phyloP scores from a whole-genome alignment of 2,888 invertebrate genomes.

The Drosophila koepferae region DNA sequence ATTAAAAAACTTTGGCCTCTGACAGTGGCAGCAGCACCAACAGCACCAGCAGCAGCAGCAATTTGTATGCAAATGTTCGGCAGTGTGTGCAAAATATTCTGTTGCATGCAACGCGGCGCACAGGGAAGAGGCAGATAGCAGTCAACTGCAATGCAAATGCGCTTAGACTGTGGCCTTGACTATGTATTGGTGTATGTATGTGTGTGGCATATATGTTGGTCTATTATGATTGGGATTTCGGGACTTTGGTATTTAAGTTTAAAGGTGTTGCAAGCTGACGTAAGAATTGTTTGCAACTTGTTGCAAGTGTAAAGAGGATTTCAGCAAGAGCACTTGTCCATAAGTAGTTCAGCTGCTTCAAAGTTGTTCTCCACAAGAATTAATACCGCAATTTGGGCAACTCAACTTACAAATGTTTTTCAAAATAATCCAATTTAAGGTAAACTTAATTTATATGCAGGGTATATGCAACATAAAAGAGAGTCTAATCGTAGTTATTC shows the following conservation, averaged over 20 bases:
- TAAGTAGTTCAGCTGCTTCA: neutral
- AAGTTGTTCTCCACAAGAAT: neutral
- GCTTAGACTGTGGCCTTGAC: constrained; percentile 4
- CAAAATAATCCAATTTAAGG: neutral
- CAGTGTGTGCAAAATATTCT: constrained; percentile 63
- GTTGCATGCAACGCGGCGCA: constrained; percentile 67
- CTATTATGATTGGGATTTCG: constrained; percentile 56
- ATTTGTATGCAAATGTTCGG: constrained; percentile 78
- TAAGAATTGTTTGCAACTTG: constrained; percentile 47
- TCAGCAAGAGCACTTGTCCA: neutral
- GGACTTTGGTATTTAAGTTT: constrained; percentile 56
- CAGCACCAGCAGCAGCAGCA: constrained; percentile 42
- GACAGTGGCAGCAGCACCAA: constrained; percentile 50
- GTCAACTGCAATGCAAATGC: constrained; percentile 9
- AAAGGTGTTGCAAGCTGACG: constrained; percentile 56
- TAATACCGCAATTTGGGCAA: neutral
- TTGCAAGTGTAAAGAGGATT: constrained; percentile 15
- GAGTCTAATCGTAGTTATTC: neutral
- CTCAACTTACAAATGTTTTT: neutral
- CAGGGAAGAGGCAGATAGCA: neutral
- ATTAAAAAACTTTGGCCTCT: constrained; percentile 76
- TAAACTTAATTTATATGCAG: neutral
- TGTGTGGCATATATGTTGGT: constrained; percentile 14
- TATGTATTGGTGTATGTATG: neutral
- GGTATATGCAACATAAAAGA: neutral